Evolutionary conservation across 2,888 invertebrate species (phyloP).

Genomic region (Luffia ferchaultella): DNA sequence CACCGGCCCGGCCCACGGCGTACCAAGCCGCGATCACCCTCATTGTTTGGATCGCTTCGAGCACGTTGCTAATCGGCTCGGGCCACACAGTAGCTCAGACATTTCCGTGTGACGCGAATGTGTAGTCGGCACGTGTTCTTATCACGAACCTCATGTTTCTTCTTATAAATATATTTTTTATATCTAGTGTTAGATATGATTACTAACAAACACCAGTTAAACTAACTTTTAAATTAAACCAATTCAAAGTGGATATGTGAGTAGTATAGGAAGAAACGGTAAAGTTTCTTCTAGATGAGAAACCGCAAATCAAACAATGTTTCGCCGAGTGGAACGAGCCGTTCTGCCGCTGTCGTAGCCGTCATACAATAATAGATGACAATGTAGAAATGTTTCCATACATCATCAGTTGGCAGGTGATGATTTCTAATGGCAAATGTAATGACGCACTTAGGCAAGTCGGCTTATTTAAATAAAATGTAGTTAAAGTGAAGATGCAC

Average conservation of each 20-base stretch:
- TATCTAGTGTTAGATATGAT: too few relatives aligned
- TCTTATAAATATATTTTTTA: too few relatives aligned
- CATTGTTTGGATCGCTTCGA: conserved; percentile 58
- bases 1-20: conserved; percentile 29
- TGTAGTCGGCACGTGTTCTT: conserved; percentile 31
- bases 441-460: conserved; percentile 8
- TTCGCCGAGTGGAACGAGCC: conserved; percentile 19
- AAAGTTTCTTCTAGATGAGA: too few relatives aligned
- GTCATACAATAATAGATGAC: conserved; percentile 26
- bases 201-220: too few relatives aligned
- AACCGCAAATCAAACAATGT: too few relatives aligned
- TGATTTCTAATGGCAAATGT: conserved; percentile 25
- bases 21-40: conserved; percentile 59
- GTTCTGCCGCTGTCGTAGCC: conserved; percentile 22
- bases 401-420: conserved; percentile 59
- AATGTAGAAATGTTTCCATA: conserved; percentile 59
- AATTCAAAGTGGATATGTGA: too few relatives aligned
- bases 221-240: too few relatives aligned
- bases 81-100: conserved; percentile 35
- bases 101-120: conserved; percentile 42
- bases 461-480: conserved; percentile 17
- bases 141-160: too few relatives aligned
- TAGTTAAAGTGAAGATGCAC: conserved; percentile 32
- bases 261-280: too few relatives aligned
- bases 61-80: conserved; percentile 48